Evolutionary conservation across 2,797 vertebrate species (phyloP).

Genomic region (Epinephelus coioides): DNA sequence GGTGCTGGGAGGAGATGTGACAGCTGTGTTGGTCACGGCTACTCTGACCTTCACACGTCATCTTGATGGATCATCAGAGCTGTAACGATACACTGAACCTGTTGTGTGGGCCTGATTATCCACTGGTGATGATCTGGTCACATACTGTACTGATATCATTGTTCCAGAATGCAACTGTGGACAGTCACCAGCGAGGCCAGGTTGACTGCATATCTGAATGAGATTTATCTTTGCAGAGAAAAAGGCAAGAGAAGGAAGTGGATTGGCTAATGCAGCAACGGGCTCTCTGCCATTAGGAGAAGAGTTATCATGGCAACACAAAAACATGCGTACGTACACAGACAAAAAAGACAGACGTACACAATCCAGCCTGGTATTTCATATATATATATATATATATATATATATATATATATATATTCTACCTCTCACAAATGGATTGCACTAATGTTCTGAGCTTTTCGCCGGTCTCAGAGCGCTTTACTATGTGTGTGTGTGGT

Average conservation of each 20-base stretch:
- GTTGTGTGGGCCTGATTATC: constrained; percentile 67
- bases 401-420: constrained; percentile 62
- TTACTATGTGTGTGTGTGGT: constrained; percentile 72
- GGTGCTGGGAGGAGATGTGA: constrained; percentile 80
- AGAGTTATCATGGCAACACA: constrained; percentile 69
- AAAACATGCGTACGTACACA: constrained; percentile 48
- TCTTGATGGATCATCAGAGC: constrained; percentile 78
- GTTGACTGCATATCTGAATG: constrained; percentile 39
- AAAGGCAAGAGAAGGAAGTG: constrained; percentile 63
- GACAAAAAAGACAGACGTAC: constrained; percentile 38
- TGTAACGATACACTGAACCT: constrained; percentile 70
- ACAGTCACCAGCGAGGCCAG: constrained; percentile 35
- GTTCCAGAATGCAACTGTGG: constrained; percentile 40
- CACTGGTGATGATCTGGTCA: constrained; percentile 57
- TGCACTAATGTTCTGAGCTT: constrained; percentile 76
- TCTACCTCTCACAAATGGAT: constrained; percentile 75
- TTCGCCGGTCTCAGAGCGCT: constrained; percentile 71
- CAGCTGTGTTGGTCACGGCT: constrained; percentile 85
- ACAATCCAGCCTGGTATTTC: constrained; percentile 53
- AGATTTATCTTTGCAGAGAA: constrained; percentile 42
- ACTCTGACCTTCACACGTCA: constrained; percentile 86
- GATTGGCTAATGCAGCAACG: constrained; percentile 60
- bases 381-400: constrained; percentile 56
- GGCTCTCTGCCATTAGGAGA: constrained; percentile 57
- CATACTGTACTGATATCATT: constrained; percentile 49